Conservation (phyloP, 1,140 invertebrate species). For the Pseudomyrmex pallidus region DNA sequence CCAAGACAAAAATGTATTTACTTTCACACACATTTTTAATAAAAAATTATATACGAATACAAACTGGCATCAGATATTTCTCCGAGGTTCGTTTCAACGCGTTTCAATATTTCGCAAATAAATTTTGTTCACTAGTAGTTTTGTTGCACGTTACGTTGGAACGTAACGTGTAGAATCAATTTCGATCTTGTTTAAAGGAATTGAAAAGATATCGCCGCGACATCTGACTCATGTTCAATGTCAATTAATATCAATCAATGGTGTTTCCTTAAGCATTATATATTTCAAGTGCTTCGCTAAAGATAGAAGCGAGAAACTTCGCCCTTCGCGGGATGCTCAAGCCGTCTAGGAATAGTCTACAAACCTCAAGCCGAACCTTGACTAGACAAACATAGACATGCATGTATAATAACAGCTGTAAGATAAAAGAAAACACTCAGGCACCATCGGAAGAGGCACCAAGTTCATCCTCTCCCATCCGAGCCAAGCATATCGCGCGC, state of each 20-base stretch:
- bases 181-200: not conserved
- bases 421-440: conserved; percentile 78
- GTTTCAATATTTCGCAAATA: not conserved
- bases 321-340: not conserved
- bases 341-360: conserved; percentile 31
- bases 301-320: not conserved
- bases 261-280: too few species aligned
- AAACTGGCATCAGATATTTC: not conserved
- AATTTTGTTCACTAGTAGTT: not conserved
- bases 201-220: not conserved
- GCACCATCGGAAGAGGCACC: conserved; percentile 59
- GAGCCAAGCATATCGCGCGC: not conserved
- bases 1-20: not conserved
- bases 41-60: not conserved
- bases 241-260: not conserved
- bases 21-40: not conserved
- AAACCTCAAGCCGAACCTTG: conserved; percentile 45
- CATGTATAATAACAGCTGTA: conserved; percentile 78
- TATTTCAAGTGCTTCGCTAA: too few species aligned
- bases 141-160: not conserved
- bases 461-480: not conserved
- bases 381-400: conserved; percentile 71
- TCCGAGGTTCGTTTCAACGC: not conserved
- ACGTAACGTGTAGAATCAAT: not conserved
- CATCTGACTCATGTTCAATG: not conserved